Base-by-base conservation (phyloP, 1,140 invertebrate species). In the Neodiprion lecontei region DNA sequence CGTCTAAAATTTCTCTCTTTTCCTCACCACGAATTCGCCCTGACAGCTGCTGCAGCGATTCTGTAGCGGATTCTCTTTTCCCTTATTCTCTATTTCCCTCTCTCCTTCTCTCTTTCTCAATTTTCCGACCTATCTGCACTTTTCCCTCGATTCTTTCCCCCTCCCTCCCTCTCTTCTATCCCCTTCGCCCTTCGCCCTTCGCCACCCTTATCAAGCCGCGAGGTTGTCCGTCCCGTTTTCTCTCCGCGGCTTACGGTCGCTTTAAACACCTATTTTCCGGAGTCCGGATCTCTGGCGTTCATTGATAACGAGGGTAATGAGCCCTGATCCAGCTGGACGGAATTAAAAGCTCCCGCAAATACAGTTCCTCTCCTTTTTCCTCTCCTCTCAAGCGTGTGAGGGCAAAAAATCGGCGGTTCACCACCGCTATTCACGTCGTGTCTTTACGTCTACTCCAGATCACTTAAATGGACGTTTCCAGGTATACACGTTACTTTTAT, bases 91-190 rank as follows among this genome's bases (percentile, higher is more conserved):
- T 21, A 21, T 21, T 21, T 23, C 28, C 23, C 68, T 48, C 23
- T 14, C 11, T 8, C 47, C 9, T 5, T n/a, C 49, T 17, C 23
- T 53, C 61, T 48, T 11, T 21, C n/a, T 48, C 48, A 7, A 40
- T 40, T 5, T 47, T 69, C 50, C 73, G 50, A 67, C 28, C 48
- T 40, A 17, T 71, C 70, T 17, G 66, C 67, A 73, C 78, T 67
- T 65, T 66, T 5, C 28, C 5, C 28, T 40, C 1, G 28, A 40
- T 40, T 40, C 9, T 14, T 61, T 61, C 53, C n/a, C 53, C 53
- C 11, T 17, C 14, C 0, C 4, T 14, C 53, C 28, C 28, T 40
- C 28, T 40, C 28, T 3, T 40, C n/a, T 21, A 21, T 21, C 53
- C 11, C 11, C 9, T 61, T 7, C n/a, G 9, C 53, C n/a, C 4